These are phyloP conservation scores for Lycia hirtaria DNA, from an alignment of 2,888 invertebrate genomes.

Conservation along the genomic window DNA sequence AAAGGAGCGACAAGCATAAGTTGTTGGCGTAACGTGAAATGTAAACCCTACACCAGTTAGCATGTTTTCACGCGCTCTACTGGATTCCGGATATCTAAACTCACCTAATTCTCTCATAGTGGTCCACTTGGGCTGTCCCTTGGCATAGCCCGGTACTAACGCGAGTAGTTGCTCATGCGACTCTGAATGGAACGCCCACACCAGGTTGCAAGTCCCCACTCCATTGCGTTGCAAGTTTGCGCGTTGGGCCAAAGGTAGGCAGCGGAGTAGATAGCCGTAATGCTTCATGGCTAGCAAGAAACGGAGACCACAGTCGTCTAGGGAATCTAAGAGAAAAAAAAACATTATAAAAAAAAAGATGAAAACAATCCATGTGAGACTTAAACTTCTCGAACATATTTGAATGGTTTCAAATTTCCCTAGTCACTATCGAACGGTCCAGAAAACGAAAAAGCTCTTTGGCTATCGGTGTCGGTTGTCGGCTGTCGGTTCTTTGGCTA, in stretches of 20 bases:
- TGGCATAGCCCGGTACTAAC: conserved; percentile 94
- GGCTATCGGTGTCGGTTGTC: too few relatives aligned
- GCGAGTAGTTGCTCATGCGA: conserved; percentile 97
- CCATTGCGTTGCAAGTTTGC: conserved; percentile 94
- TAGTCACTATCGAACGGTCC: too few relatives aligned
- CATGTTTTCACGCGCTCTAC: too few relatives aligned
- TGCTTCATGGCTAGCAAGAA: conserved; percentile 99
- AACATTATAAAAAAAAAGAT: not conserved
- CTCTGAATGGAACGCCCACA: conserved; percentile 99
- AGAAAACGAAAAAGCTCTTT: too few relatives aligned
- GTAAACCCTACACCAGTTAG: too few relatives aligned
- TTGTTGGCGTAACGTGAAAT: too few relatives aligned
- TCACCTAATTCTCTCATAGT: conserved; percentile 94
- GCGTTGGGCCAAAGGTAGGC: conserved; percentile 95
- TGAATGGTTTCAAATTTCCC: too few relatives aligned
- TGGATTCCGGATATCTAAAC: too few relatives aligned
- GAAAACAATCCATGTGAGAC: too few relatives aligned
- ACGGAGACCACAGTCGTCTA: conserved; percentile 98
- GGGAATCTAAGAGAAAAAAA: conserved; percentile 84
- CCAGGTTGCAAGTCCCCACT: conserved; percentile 95
- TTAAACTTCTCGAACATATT: too few relatives aligned
- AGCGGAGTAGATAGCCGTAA: conserved; percentile 96
- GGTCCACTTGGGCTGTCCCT: conserved; percentile 94
- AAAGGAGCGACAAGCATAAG: too few relatives aligned
- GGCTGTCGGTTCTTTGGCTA: too few relatives aligned